Base-by-base conservation (phyloP, 2,888 invertebrate genomes). In the Melieria crassipennis region DNA sequence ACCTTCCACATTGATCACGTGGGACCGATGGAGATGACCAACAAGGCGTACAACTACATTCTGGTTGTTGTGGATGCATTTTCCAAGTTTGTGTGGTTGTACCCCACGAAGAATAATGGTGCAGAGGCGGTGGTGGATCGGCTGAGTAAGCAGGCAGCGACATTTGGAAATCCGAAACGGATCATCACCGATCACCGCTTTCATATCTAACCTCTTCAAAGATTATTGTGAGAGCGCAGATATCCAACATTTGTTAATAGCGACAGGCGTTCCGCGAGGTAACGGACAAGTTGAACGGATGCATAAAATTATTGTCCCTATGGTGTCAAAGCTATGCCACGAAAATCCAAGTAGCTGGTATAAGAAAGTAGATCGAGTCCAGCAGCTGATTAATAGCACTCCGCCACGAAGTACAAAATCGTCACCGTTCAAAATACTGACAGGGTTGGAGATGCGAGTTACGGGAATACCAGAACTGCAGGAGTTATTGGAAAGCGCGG, bases 281-380 rank as follows among this genome's bases (percentile, higher is more conserved):
- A 16, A 16, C 16, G 83, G 84, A 0, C 84, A 84, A 70, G 81
- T 81, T 0, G 83, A 85, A 57, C 71, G 83, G n/a, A 72, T 83
- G 1, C 81, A 85, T 68, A 70, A 77, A 7, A 80, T 77, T 5
- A 75, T 85, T 4, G 80, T 84, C 57, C 76, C 83, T 0, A 72
- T 84, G 30, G 57, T 85, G 6, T 78, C 83, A 1, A 86, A 86
- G 69, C 58, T 87, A 11, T 76, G 80, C n/a, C n/a, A n/a, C n/a
- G n/a, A n/a, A n/a, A n/a, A n/a, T n/a, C n/a, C n/a, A n/a, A n/a
- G n/a, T n/a, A n/a, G n/a, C n/a, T n/a, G n/a, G n/a, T 81, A 80
- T 69, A 78, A 76, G 73, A 16, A 75, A 55, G 73, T 82, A 0
- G 70, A 72, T 9, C 61, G 42, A 46, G 76, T 63, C 4, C 73